Base-by-base conservation (phyloP, 2,113 vertebrate species). In the Leucopternis melanops region DNA sequence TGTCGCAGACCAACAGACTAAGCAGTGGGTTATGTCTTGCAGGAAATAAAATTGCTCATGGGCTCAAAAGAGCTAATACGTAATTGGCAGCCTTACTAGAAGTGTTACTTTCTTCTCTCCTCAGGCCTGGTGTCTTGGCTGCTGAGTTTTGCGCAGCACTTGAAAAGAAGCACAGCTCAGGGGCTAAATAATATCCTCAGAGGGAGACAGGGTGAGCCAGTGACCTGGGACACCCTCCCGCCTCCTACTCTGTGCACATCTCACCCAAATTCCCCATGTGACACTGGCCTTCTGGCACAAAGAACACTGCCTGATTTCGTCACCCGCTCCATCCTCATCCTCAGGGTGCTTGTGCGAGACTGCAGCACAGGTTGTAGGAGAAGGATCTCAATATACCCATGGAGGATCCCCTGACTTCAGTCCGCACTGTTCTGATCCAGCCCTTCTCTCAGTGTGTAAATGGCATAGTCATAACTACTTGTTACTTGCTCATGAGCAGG, bases 381-480 rank as follows among this genome's bases (percentile, higher is more conserved):
- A 47, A 59, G 25, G 45, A 21, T 61, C 31, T 54, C 40, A 10
- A 0, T 16, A 3, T 15, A 45, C 11, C 34, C 31, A 1, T 5
- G 22, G 38, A 63, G 29, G 31, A 58, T 81, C 18, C 44, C 36
- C 81, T 58, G 57, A n/a, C 27, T 23, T 71, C 40, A 42, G 63
- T 29, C 74, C 2, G 0, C 31, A 4, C 32, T 38, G 63, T 54
- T 70, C 6, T 23, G 21, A 31, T 34, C 49, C 62, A 44, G 49
- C 75, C 42, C 16, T 57, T 50, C 59, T 73, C 54, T 34, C 59
- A 2, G 18, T 10, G 50, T n/a, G 40, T 54, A 31, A 61, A 42
- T 1, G 1, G 22, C 15, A 3, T 6, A 17, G 45, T 47, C 67
- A 6, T 0, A 55, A 20, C 81, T 40, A 6, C 36, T 57, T 3